Conservation (phyloP, 2,797 vertebrate genomes). For the Rhincodon typus region DNA sequence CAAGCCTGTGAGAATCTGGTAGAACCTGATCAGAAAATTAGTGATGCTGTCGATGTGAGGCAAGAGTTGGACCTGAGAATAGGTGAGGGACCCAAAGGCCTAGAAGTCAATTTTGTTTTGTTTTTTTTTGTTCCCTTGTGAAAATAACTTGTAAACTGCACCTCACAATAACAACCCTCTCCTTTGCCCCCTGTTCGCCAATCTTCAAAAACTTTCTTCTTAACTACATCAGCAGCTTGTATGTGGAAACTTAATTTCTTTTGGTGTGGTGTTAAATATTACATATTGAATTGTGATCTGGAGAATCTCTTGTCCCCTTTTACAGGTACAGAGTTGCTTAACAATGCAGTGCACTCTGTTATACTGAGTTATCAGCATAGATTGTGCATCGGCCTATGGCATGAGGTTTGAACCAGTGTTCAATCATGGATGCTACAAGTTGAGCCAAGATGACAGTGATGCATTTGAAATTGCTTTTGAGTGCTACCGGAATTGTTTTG, state of each 20-base stretch:
- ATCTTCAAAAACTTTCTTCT: neutral
- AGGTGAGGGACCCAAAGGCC: conserved; percentile 52
- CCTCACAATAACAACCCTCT: neutral
- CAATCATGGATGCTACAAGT: neutral
- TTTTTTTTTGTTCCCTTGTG: neutral
- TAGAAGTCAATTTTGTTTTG: neutral
- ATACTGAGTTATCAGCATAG: neutral
- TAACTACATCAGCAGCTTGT: neutral
- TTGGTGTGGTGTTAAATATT: neutral
- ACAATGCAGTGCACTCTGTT: neutral
- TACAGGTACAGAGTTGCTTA: neutral
- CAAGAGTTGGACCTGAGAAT: conserved; percentile 93
- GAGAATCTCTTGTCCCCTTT: neutral
- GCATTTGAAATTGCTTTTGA: neutral
- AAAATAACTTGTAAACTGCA: neutral
- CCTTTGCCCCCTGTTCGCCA: no score
- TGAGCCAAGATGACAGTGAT: neutral
- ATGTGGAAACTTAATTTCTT: neutral
- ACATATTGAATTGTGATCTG: neutral
- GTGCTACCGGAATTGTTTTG: neutral
- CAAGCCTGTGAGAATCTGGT: conserved; percentile 79
- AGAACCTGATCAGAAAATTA: conserved; percentile 71
- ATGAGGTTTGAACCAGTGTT: neutral
- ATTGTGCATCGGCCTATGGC: neutral
- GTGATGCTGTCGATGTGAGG: conserved; percentile 83